Base-by-base conservation (phyloP, 2,888 invertebrate genomes). In the Parnassius smintheus region DNA sequence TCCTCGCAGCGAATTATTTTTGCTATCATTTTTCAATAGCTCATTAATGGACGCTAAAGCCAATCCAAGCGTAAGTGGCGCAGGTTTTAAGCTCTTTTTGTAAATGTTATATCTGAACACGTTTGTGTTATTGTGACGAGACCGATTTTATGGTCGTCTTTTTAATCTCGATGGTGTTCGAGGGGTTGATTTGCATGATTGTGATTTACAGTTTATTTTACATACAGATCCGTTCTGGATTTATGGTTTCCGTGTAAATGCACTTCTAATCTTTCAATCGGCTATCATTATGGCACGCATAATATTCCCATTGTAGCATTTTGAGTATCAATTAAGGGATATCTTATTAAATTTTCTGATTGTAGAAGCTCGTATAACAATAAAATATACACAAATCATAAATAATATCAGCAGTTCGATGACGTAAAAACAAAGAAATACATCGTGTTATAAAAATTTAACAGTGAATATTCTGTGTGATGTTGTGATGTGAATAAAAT, bases 1-100 rank as follows among this genome's bases (percentile, higher is more conserved):
- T 72, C 61, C 62, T 65, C 77, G 71, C 78, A 73, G 74, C 76
- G 85, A 86, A 88, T 86, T 83, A 89, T 88, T 88, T 90, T 88
- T 85, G 83, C 86, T 85, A 91, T 91, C 91, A 91, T 91, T 91
- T 91, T 91, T 91, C 91, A 91, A 91, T 91, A 89, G 91, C 87
- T 91, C 88, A 91, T 91, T 91, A 91, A 82, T 81, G 76, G 74
- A 70, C 71, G 75, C 78, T 75, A 77, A 78, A 81, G 81, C 78
- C 83, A 81, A 86, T 78, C 76, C 84, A 78, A 65, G 81, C 85
- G 87, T 86, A 83, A 88, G 88, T 86, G 83, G 79, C 77, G 72
- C 83, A 76, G 81, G 78, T 82, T 83, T 77, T 75, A 72, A 67
- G 74, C 74, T 74, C 66, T 73, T 73, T 77, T 83, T 84, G 80